Evolutionary conservation across 1,140 invertebrate species (phyloP).

Genomic region (Caenorhabditis latens): DNA sequence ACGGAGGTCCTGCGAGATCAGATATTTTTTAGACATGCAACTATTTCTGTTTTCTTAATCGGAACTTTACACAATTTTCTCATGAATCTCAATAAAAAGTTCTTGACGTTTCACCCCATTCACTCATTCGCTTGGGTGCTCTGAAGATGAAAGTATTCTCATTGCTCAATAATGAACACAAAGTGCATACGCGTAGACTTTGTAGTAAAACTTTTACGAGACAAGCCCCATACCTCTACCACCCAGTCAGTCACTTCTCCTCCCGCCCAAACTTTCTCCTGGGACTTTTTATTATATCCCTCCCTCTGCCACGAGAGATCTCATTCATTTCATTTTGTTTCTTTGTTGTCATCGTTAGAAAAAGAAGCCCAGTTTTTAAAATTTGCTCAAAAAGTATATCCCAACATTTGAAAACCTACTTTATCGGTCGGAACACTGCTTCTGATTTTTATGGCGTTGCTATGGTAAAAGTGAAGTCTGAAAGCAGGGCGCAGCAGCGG

Average conservation of each 20-base stretch:
- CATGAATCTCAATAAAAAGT: neutral
- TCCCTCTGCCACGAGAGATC: neutral
- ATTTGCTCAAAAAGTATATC: too few species aligned
- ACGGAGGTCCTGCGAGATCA: neutral
- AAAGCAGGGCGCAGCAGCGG: neutral
- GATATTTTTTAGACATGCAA: neutral
- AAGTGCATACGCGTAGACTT: constrained; percentile 37
- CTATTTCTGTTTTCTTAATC: neutral
- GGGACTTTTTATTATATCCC: constrained; percentile 49
- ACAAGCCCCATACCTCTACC: constrained; percentile 38
- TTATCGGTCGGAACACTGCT: too few species aligned
- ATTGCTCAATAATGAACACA: constrained; percentile 50
- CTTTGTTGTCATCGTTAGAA: neutral
- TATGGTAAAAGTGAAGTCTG: neutral
- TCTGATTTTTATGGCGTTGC: neutral
- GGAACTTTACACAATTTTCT: too few species aligned
- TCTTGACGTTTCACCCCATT: neutral
- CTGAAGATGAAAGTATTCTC: constrained; percentile 24
- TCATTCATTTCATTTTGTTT: constrained; percentile 23
- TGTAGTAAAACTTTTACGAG: constrained; percentile 55
- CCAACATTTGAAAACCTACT: too few species aligned
- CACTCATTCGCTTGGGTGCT: constrained; percentile 49
- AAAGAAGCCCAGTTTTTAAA: neutral
- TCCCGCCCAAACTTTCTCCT: neutral
- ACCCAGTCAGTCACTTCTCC: constrained; percentile 41